phyloP scores from a whole-genome alignment of 92 coral and sea anemone species.

The Epizoanthus stellaris region DNA sequence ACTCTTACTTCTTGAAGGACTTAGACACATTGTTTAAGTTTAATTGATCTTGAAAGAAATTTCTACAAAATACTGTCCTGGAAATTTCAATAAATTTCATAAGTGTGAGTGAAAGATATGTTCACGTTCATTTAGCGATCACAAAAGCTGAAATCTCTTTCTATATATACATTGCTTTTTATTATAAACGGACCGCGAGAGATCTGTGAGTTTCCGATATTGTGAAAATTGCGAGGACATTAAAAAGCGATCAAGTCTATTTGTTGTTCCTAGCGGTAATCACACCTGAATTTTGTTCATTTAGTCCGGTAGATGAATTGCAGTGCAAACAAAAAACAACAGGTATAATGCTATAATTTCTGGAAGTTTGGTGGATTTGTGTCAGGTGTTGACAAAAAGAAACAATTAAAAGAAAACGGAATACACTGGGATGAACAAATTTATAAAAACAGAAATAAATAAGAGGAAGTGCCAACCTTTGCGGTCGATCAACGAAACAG shows the following conservation, averaged over 20 bases:
- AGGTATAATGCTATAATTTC: slow-evolving; percentile 54
- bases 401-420: slow-evolving; percentile 35
- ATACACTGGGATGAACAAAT: slow-evolving; percentile 30
- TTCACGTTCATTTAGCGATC: not conserved
- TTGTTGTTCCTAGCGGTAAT: slow-evolving; percentile 51
- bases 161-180: slow-evolving; percentile 4
- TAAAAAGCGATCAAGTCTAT: slow-evolving; percentile 65
- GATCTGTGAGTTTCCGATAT: slow-evolving; percentile 32
- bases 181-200: slow-evolving; percentile 40
- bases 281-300: slow-evolving; percentile 40
- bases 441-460: slow-evolving; percentile 38
- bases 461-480: slow-evolving; percentile 5
- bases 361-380: slow-evolving; percentile 40
- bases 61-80: not conserved
- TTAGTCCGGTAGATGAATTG: slow-evolving; percentile 50
- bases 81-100: not conserved
- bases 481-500: slow-evolving; percentile 6
- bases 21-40: slow-evolving; percentile 29
- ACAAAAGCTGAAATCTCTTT: not conserved
- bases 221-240: slow-evolving; percentile 36
- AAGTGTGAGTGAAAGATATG: not conserved
- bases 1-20: not conserved
- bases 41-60: not conserved
- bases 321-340: slow-evolving; percentile 55
- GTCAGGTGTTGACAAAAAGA: slow-evolving; percentile 58